Evolutionary conservation across 1,140 invertebrate species (phyloP), one percentile per base, ranked within the genome.

Genomic region (Drosophila novamexicana): DNA sequence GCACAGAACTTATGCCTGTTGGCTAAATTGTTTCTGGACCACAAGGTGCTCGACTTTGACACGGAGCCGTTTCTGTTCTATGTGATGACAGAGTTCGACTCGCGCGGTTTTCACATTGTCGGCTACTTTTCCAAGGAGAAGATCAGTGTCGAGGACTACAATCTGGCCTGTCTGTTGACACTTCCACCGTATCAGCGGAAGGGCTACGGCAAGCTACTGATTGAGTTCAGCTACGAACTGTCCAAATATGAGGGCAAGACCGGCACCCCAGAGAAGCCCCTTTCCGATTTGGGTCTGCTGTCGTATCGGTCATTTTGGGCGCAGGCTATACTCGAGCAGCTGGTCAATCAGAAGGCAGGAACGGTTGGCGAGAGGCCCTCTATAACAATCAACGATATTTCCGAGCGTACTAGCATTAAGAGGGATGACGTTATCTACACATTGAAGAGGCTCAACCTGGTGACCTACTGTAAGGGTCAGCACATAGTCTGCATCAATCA

Each of bases 51-150:
- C 2, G 99, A 99, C 93, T 99, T 98, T 94, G 98, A 99, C 93
- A 98, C 99, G n/a, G 98, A 99, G 92, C 97, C 98, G n/a, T 99
- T 99, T 93, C 93, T 99, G 40, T 99, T 99, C 93, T 99, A 99
- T 90, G 96, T 99, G 77, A 93, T 99, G 8, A 98, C 97, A 92
- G 98, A 98, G 94, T 96, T 98, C 18, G 97, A 99, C 86, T 96
- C 97, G 92, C 95, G 97, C 75, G 98, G 98, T 22, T 97, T 97
- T 22, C 98, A 99, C 93, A 93, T 99, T 79, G 98, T 99, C 74
- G 98, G 98, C 22, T 99, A 99, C 93, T 99, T 99, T 93, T 99
- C 98, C 36, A 99, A 99, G 95, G 98, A 99, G 93, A 99, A 99
- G 93, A 97, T 98, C 93, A 99, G 98, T 34, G 97, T 97, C 0